A percentile compares a stretch with the other conserved stretches of the same genome.
Conservation (phyloP, 2,888 invertebrate genomes). For the Conops quadrifasciatus region DNA sequence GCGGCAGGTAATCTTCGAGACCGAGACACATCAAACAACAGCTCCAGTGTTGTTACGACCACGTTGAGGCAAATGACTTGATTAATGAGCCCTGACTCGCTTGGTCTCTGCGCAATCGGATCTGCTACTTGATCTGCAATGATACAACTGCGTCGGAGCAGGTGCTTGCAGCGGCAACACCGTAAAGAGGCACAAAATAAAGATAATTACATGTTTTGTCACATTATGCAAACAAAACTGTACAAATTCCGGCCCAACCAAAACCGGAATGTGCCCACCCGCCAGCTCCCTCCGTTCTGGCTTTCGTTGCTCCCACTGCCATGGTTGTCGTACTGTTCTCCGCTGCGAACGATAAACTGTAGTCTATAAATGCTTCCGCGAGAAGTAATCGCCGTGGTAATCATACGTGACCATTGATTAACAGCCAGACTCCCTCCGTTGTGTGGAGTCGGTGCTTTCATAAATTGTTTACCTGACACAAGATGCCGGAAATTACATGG, state of each 20-base stretch:
- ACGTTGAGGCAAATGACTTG: slow-evolving; percentile 50
- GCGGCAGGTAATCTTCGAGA: slow-evolving; percentile 18
- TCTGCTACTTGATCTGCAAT: slow-evolving; percentile 46
- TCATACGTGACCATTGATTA: not conserved
- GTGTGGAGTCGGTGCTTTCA: slow-evolving; percentile 28
- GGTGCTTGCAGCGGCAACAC: slow-evolving; percentile 11
- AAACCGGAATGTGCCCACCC: not conserved
- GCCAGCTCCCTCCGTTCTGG: not conserved
- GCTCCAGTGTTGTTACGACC: slow-evolving; percentile 38
- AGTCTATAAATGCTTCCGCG: slow-evolving; percentile 3
- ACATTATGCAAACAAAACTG: slow-evolving; percentile 56
- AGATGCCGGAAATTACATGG: slow-evolving; percentile 43
- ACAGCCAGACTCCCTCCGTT: not conserved
- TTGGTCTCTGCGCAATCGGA: slow-evolving; percentile 7
- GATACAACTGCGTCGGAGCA: slow-evolving; percentile 43
- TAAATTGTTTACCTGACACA: slow-evolving; percentile 46
- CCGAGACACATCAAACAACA: slow-evolving; percentile 26
- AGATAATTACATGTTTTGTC: slow-evolving; percentile 57
- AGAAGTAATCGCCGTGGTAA: slow-evolving; percentile 15
- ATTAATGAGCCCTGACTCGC: slow-evolving; percentile 56
- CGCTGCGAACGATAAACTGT: not conserved
- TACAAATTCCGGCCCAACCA: not conserved
- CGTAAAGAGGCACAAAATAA: slow-evolving; percentile 23
- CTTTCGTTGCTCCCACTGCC: not conserved
- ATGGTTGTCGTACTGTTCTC: not conserved